These are phyloP conservation scores for Cyphomyrus plagiostoma DNA, from an alignment of 2,113 vertebrate genomes.

Conservation along the genomic window DNA sequence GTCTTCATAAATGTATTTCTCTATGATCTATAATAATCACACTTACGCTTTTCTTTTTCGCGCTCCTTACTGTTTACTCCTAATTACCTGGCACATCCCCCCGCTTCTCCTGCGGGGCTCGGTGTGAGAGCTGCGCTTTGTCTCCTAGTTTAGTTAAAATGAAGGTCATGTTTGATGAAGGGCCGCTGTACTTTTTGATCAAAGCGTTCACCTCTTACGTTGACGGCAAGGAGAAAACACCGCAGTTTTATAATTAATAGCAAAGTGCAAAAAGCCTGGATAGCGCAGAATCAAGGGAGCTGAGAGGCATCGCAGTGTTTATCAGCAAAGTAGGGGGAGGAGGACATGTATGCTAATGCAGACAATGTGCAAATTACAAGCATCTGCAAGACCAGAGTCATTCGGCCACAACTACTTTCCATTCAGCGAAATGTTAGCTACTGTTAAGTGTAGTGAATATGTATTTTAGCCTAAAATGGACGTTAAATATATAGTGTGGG, in stretches of 20 bases:
- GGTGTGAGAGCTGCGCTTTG: not conserved
- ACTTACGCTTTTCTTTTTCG: not conserved
- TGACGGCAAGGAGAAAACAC: not conserved
- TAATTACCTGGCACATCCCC: not conserved
- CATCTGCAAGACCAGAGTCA: not conserved
- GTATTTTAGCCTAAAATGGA: not conserved
- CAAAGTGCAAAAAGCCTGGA: not conserved
- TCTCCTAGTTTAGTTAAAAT: not conserved
- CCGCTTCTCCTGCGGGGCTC: not conserved
- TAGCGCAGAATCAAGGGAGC: not conserved
- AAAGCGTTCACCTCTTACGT: not conserved
- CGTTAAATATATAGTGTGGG: not conserved
- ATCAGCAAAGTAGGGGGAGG: not conserved
- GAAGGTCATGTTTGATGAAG: constrained; percentile 2
- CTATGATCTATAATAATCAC: not conserved
- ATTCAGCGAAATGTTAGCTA: not conserved
- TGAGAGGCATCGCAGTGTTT: not conserved
- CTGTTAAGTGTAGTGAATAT: not conserved
- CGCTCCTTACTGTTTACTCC: not conserved
- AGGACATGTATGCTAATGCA: not conserved
- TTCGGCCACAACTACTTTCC: not conserved
- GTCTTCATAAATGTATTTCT: not conserved
- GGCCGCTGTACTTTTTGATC: not conserved
- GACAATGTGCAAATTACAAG: not conserved
- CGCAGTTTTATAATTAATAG: not conserved